Evolutionary conservation across 53 echinoderm and acorn worm species (phyloP).

Genomic region (Actinopyga echinites): DNA sequence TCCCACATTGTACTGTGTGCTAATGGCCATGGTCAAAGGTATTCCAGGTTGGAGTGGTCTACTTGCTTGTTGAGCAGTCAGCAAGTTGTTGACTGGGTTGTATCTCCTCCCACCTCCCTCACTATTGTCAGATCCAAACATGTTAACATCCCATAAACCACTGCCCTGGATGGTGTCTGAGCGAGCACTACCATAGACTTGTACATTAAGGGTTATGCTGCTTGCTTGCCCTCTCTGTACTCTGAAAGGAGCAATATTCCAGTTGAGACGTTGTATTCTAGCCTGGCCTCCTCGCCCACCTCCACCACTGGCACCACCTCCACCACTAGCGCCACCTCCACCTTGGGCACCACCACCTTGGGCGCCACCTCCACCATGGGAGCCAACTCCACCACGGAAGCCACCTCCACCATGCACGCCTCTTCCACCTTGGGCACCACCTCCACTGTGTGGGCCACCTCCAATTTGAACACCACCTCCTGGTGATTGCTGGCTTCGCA

Average conservation of each 20-base stretch:
- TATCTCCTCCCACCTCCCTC: conserved; percentile 19
- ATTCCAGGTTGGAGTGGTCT: background rate
- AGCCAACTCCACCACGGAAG: background rate
- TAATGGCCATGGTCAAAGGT: background rate
- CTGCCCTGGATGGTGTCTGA: conserved; percentile 44
- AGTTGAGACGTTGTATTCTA: background rate
- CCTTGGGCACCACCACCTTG: background rate
- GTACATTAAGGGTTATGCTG: background rate
- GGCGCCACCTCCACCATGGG: background rate
- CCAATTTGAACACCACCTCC: too few relatives aligned
- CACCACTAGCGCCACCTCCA: too few relatives aligned
- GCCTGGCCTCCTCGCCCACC: background rate
- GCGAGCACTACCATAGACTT: background rate
- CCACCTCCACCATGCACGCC: background rate
- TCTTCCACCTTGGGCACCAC: too few relatives aligned
- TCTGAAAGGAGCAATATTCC: background rate
- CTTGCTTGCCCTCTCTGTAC: background rate
- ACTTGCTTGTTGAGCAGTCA: background rate
- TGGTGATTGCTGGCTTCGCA: too few relatives aligned
- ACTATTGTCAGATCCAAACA: conserved; percentile 39
- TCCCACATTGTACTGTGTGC: conserved; percentile 1
- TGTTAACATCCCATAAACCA: conserved; percentile 60
- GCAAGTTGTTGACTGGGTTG: background rate
- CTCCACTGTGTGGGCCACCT: too few relatives aligned
- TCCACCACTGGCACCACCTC: background rate